Conservation (phyloP, 2,888 invertebrate species). For the Drosophila nr. fundita region DNA sequence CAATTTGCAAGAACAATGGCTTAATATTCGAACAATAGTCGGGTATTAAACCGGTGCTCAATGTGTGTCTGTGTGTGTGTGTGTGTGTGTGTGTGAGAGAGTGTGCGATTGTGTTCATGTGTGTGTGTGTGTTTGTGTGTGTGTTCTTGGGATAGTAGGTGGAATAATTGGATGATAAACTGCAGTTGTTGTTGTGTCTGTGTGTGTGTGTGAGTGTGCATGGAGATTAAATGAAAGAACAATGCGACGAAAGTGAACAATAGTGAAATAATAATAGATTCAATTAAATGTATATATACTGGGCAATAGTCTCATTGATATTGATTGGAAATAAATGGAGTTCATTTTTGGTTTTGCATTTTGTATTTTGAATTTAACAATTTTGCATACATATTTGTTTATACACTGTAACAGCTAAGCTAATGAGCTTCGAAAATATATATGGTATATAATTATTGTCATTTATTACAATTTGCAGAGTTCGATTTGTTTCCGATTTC, state of each 20-base stretch:
- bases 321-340: slow-evolving; percentile 32
- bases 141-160: slow-evolving; percentile 19
- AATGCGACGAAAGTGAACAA: slow-evolving; percentile 49
- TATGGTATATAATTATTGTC: slow-evolving; percentile 41
- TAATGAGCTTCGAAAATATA: slow-evolving; percentile 64
- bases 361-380: slow-evolving; percentile 34
- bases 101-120: slow-evolving; percentile 8
- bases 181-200: slow-evolving; percentile 15
- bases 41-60: slow-evolving; percentile 11
- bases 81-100: slow-evolving; percentile 3
- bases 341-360: slow-evolving; percentile 13
- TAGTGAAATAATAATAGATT: slow-evolving; percentile 39
- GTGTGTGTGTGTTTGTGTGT: slow-evolving; percentile 17
- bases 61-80: slow-evolving; percentile 12
- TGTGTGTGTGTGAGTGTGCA: slow-evolving; percentile 30
- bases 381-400: slow-evolving; percentile 66
- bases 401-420: slow-evolving; percentile 82
- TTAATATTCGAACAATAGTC: slow-evolving; percentile 65
- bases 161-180: slow-evolving; percentile 48
- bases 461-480: slow-evolving; percentile 84
- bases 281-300: slow-evolving; percentile 6
- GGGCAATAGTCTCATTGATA: slow-evolving; percentile 2
- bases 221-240: slow-evolving; percentile 50
- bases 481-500: slow-evolving; percentile 34
- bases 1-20: slow-evolving; percentile 73